Conservation (phyloP, 2,797 vertebrate genomes). For the Epinephelus malabaricus region DNA sequence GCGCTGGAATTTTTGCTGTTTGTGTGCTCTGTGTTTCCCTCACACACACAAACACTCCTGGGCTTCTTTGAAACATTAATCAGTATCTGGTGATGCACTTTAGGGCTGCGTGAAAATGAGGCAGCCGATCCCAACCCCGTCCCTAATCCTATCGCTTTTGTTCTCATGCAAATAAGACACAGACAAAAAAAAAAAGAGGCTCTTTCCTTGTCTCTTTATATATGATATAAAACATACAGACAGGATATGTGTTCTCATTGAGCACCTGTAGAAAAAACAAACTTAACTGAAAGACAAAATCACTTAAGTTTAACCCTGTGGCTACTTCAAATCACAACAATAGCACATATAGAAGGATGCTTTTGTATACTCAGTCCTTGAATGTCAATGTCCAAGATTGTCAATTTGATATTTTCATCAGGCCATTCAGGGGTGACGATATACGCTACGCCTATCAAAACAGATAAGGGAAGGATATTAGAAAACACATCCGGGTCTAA, state of each 20-base stretch:
- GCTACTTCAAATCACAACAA: constrained; percentile 67
- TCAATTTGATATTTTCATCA: constrained; percentile 54
- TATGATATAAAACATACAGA: constrained; percentile 76
- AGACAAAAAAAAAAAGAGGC: neutral
- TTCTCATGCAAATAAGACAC: constrained; percentile 10
- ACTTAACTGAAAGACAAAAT: constrained; percentile 49
- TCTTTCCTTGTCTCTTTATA: constrained; percentile 59
- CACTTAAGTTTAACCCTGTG: constrained; percentile 56
- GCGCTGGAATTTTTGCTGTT: constrained; percentile 11
- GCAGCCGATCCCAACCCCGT: neutral
- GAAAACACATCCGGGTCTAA: constrained; percentile 43
- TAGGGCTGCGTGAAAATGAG: constrained; percentile 39
- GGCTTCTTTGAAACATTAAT: constrained; percentile 33
- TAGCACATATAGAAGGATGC: constrained; percentile 47
- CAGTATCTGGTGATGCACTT: constrained; percentile 20
- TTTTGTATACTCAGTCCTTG: constrained; percentile 20
- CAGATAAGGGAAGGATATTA: constrained; percentile 20
- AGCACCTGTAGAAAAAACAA: constrained; percentile 65
- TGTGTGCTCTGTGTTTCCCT: constrained; percentile 3
- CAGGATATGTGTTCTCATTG: constrained; percentile 59
- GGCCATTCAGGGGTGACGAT: constrained; percentile 38
- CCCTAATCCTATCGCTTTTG: constrained; percentile 33
- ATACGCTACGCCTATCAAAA: constrained; percentile 39
- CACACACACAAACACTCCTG: neutral
- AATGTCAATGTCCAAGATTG: constrained; percentile 65